Conservation (phyloP, 1,140 invertebrate species). For the Ceratina calcarata region DNA sequence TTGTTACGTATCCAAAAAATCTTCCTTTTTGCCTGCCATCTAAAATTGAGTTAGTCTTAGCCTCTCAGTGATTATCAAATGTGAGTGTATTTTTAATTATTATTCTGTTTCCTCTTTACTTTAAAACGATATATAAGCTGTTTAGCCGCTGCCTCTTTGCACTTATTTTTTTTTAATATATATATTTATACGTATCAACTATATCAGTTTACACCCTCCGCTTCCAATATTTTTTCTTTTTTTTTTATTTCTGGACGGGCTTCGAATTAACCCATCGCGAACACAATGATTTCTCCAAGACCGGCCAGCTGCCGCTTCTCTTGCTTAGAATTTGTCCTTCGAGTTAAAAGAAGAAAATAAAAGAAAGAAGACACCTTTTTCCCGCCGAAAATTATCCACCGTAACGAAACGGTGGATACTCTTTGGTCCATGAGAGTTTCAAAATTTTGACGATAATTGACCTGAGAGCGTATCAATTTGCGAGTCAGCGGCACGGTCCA, state of each 20-base stretch:
- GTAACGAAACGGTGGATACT: constrained; percentile 31
- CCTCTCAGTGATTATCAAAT: constrained; percentile 82
- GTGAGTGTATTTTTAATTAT: constrained; percentile 72
- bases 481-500: constrained; percentile 57
- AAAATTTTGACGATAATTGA: constrained; percentile 63
- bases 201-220: constrained; percentile 46
- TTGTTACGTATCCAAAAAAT: constrained; percentile 11
- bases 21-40: constrained; percentile 57
- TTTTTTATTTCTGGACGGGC: constrained; percentile 44
- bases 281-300: constrained; percentile 45
- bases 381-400: constrained; percentile 43
- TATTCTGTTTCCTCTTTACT: constrained; percentile 64
- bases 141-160: constrained; percentile 75
- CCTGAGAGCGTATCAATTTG: constrained; percentile 45
- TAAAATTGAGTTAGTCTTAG: constrained; percentile 81
- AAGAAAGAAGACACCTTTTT: not conserved
- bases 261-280: constrained; percentile 50
- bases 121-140: constrained; percentile 73
- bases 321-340: not conserved
- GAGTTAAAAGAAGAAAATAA: not conserved
- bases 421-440: constrained; percentile 62
- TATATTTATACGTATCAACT: constrained; percentile 48
- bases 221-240: not conserved
- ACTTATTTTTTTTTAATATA: constrained; percentile 52
- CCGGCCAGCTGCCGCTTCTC: constrained; percentile 25